Base-by-base conservation (phyloP, 2,113 vertebrate species). In the Picathartes gymnocephalus region DNA sequence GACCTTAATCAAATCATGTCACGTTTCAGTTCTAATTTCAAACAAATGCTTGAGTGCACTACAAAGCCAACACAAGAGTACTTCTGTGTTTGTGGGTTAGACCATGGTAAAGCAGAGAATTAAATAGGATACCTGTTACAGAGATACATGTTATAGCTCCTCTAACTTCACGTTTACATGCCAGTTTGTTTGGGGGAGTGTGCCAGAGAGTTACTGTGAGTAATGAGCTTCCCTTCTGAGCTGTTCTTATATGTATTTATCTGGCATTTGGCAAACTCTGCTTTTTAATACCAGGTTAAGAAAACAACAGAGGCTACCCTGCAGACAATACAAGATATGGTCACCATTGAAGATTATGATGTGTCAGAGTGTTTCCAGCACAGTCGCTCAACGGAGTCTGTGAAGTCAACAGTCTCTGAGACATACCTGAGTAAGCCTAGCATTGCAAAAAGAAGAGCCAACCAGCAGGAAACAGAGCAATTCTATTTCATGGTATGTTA, bases 281-380 rank as follows among this genome's bases (percentile, higher is more conserved):
- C 60, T 86, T 83, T 88, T 86, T 79, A 62, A 96, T 80, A 78
- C 21, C 94, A 99, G 99, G 98, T 99, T 76, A 99, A 99, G 97
- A 99, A 99, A 97, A 99, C 99, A 2, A 99, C 99, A 1, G 99
- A 99, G 97, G 99, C 99, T 85, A 99, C 99, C 33, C 97, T 99
- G 80, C 99, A 99, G 96, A 99, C 99, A 13, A 99, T 99, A 97
- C 99, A 99, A 95, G 99, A 99, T 83, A 99, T 99, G 99, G 99
- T 99, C 91, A 99, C 99, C 87, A 99, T 99, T 6, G 99, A 99
- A 93, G 99, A 99, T 97, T 99, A 99, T 4, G 99, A 99, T 47
- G 99, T 99, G 70, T 99, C 99, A 1, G 99, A 99, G 94, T 99
- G 99, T 93, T 99, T 99, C 98, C 99, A 99, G 95, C 99, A 99